phyloP scores from a whole-genome alignment of 2,888 invertebrate genomes.

The Caenorhabditis sp. region DNA sequence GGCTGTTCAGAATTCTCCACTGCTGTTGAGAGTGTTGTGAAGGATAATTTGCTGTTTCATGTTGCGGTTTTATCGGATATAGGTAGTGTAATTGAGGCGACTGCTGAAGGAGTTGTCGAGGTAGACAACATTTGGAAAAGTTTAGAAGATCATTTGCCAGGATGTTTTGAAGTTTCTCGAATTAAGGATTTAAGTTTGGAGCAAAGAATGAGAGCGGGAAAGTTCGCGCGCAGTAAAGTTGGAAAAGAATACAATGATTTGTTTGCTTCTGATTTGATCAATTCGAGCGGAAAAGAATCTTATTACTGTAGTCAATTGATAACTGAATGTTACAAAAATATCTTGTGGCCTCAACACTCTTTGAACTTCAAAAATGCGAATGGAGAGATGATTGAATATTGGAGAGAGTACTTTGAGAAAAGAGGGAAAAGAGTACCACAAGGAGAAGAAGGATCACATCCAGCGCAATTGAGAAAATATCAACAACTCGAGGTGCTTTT shows the following conservation, averaged over 20 bases:
- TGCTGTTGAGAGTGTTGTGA: constrained; percentile 23
- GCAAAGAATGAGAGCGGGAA: constrained; percentile 4
- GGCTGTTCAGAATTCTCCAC: constrained; percentile 19
- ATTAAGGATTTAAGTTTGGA: background rate
- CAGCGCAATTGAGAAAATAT: constrained; percentile 32
- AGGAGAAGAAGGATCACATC: constrained; percentile 49
- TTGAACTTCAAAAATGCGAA: constrained; percentile 50
- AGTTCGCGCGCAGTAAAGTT: constrained; percentile 13
- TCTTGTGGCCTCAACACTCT: constrained; percentile 50
- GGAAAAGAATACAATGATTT: constrained; percentile 51
- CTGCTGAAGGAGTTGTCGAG: constrained; percentile 32
- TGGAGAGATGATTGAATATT: constrained; percentile 49
- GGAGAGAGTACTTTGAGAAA: constrained; percentile 55
- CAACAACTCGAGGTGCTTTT: constrained; percentile 13
- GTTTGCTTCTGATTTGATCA: constrained; percentile 35
- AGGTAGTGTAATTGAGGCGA: constrained; percentile 29
- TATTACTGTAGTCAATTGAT: constrained; percentile 55
- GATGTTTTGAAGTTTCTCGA: constrained; percentile 24
- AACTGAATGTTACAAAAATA: constrained; percentile 37
- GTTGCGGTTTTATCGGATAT: constrained; percentile 31
- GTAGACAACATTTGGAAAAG: constrained; percentile 15
- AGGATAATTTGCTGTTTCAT: constrained; percentile 26
- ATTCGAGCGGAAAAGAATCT: constrained; percentile 38
- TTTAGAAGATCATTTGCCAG: constrained; percentile 25
- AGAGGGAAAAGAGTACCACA: constrained; percentile 30